phyloP scores from a whole-genome alignment of 2,888 invertebrate species.

The Sepiola atlantica region DNA sequence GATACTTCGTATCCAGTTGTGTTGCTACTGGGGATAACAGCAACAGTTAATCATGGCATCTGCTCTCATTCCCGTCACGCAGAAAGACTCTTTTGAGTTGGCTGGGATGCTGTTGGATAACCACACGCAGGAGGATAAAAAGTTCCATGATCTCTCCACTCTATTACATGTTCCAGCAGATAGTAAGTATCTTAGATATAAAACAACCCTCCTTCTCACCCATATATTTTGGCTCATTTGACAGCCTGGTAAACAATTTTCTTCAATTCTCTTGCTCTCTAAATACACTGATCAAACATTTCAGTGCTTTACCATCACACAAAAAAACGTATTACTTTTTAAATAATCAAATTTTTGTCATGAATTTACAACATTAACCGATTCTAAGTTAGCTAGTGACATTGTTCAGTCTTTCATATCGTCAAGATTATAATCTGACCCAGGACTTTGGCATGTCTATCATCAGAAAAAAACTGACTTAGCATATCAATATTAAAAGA shows the following conservation, averaged over 20 bases:
- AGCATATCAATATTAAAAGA: too few species aligned
- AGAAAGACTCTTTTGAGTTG: constrained; percentile 64
- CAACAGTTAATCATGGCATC: constrained; percentile 55
- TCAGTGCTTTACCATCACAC: not conserved
- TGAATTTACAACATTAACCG: too few species aligned
- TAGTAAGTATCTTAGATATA: constrained; percentile 56
- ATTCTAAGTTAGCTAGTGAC: too few species aligned
- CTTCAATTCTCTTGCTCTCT: not conserved
- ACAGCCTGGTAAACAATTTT: too few species aligned
- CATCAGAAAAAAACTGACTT: too few species aligned
- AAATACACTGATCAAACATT: not conserved
- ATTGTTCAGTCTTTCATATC: too few species aligned
- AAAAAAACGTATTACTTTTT: not conserved
- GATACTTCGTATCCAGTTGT: not conserved
- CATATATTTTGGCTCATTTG: too few species aligned
- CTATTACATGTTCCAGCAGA: constrained; percentile 65
- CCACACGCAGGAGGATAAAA: constrained; percentile 65
- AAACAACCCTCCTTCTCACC: not conserved
- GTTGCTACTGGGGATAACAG: not conserved
- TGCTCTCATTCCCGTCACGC: constrained; percentile 57
- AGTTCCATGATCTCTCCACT: constrained; percentile 64
- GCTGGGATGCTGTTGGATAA: constrained; percentile 65
- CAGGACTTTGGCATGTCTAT: too few species aligned
- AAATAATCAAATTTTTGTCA: too few species aligned
- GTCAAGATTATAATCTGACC: too few species aligned